Percentiles rank a stretch among this genome's conserved stretches.
Evolutionary conservation across 2,113 vertebrate species (phyloP).

Genomic region (Trematomus loennbergii): DNA sequence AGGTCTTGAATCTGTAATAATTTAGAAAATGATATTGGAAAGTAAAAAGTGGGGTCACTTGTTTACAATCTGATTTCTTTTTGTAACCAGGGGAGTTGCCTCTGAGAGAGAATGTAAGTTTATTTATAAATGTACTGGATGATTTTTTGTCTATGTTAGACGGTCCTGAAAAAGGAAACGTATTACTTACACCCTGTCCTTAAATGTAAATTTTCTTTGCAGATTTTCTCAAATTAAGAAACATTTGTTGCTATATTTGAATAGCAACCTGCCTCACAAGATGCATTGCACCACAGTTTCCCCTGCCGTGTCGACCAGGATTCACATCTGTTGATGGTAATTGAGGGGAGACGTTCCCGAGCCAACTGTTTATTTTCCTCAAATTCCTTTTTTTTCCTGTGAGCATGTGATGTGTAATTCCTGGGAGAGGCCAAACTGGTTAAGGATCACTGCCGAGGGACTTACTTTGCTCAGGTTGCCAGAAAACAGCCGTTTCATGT

Average conservation of each 20-base stretch:
- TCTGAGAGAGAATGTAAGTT: no score
- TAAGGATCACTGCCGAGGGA: constrained; percentile 70
- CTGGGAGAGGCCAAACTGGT: constrained; percentile 67
- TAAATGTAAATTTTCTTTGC: not conserved
- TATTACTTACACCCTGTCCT: not conserved
- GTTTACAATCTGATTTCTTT: no score
- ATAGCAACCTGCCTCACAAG: not conserved
- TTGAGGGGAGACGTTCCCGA: constrained; percentile 45
- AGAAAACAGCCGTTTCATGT: constrained; percentile 79
- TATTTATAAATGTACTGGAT: no score
- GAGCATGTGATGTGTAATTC: constrained; percentile 71
- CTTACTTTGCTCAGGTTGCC: constrained; percentile 75
- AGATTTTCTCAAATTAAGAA: no score
- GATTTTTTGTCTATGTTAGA: no score
- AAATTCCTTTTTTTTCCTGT: constrained; percentile 46
- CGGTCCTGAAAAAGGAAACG: no score
- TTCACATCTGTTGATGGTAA: constrained; percentile 67
- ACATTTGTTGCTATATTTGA: not conserved
- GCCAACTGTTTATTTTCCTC: constrained; percentile 71
- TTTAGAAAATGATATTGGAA: no score
- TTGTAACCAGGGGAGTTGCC: no score
- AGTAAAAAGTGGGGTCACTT: no score
- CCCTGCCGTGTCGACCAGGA: not conserved
- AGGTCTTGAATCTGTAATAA: no score
- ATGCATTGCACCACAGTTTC: not conserved